phyloP scores from a whole-genome alignment of 1,140 invertebrate species.

The Wiebesia pumilae region DNA sequence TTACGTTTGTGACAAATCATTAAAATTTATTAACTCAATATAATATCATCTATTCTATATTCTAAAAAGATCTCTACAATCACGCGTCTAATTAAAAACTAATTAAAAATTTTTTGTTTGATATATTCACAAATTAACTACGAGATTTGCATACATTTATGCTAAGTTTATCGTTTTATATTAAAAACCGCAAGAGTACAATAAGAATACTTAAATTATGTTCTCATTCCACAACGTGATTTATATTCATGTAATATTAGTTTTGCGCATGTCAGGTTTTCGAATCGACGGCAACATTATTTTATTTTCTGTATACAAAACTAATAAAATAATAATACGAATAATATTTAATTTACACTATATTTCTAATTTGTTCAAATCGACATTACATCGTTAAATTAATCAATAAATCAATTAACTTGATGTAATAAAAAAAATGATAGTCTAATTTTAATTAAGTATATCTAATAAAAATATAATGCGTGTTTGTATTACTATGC shows the following conservation, averaged over 20 bases:
- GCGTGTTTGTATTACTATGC: no score
- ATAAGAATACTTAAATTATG: background rate
- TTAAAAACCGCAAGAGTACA: background rate
- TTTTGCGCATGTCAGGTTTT: background rate
- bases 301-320: background rate
- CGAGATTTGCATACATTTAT: background rate
- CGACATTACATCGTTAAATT: no score
- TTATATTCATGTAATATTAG: background rate
- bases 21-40: slow-evolving; percentile 19
- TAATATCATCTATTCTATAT: background rate
- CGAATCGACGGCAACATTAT: background rate
- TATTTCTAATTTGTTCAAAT: no score
- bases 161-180: background rate
- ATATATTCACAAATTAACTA: background rate
- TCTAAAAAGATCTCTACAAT: background rate
- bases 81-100: background rate
- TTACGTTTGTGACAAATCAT: slow-evolving; percentile 16
- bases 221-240: background rate
- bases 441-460: no score
- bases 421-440: no score
- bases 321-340: no score
- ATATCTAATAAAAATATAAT: no score
- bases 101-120: background rate
- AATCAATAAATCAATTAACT: no score
- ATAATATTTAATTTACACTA: no score